These are phyloP conservation scores for Cephus pulcher DNA, from an alignment of 2,888 invertebrate genomes.

Conservation along the genomic window DNA sequence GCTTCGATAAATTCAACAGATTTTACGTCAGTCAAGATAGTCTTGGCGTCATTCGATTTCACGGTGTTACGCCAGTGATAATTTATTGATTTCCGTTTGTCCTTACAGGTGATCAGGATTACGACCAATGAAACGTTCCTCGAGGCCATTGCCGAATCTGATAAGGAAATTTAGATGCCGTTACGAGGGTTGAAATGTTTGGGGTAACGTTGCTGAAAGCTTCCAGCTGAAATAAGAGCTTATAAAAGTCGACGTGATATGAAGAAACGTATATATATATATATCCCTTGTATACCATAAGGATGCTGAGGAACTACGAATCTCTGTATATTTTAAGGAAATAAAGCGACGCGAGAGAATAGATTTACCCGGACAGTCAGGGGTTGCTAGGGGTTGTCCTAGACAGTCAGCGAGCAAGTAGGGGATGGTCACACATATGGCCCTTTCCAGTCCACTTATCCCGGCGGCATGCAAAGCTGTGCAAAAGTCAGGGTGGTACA, in stretches of 20 bases:
- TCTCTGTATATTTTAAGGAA: neutral
- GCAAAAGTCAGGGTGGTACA: neutral
- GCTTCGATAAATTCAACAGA: neutral
- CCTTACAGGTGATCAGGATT: neutral
- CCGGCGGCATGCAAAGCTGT: neutral
- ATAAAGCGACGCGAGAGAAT: neutral
- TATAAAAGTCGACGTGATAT: neutral
- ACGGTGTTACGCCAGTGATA: neutral
- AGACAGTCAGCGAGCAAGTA: neutral
- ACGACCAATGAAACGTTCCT: neutral
- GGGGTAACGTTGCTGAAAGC: neutral
- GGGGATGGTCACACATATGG: neutral
- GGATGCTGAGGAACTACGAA: neutral
- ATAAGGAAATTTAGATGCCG: neutral
- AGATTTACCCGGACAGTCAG: neutral
- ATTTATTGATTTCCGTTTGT: neutral
- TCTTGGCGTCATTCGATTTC: neutral
- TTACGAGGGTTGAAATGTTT: neutral
- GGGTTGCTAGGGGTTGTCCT: neutral
- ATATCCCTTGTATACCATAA: neutral
- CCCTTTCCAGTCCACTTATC: neutral
- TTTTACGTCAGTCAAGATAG: neutral
- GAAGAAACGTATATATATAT: neutral
- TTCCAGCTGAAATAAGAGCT: neutral
- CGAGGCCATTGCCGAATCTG: neutral